Percentiles rank a stretch among this genome's conserved stretches.
Evolutionary conservation across 2,113 vertebrate species (phyloP).

Genomic region (Ceyx cyanopectus): DNA sequence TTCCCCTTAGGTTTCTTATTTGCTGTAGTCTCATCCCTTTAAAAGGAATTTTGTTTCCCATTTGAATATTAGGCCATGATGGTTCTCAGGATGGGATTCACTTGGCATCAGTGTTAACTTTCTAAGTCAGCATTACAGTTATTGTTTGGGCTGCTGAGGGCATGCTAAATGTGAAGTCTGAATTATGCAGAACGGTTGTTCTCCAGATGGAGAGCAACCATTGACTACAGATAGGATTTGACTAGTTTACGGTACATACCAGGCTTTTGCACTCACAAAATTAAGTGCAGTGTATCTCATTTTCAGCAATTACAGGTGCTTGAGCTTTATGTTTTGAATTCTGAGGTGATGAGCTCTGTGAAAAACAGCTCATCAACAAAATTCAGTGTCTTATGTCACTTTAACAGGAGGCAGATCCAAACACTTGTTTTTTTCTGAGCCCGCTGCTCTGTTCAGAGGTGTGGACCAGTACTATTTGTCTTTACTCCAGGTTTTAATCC

Average conservation of each 20-base stretch:
- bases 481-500: background rate
- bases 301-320: conserved; percentile 24
- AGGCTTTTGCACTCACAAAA: background rate
- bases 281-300: background rate
- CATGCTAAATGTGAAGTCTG: background rate
- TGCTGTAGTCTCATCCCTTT: background rate
- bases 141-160: background rate
- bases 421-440: background rate
- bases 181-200: background rate
- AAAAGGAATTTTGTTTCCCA: background rate
- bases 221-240: background rate
- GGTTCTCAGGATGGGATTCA: background rate
- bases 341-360: conserved; percentile 12
- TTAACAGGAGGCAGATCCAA: background rate
- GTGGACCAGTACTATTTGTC: background rate
- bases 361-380: background rate
- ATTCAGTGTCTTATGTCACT: background rate
- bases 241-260: background rate
- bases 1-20: background rate
- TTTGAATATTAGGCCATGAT: background rate
- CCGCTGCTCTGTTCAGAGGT: background rate
- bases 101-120: background rate
- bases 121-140: background rate
- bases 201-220: background rate
- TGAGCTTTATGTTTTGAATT: conserved; percentile 9